Evolutionary conservation across 2,797 vertebrate genomes (phyloP).

Genomic region (Leontocebus nigricollis): DNA sequence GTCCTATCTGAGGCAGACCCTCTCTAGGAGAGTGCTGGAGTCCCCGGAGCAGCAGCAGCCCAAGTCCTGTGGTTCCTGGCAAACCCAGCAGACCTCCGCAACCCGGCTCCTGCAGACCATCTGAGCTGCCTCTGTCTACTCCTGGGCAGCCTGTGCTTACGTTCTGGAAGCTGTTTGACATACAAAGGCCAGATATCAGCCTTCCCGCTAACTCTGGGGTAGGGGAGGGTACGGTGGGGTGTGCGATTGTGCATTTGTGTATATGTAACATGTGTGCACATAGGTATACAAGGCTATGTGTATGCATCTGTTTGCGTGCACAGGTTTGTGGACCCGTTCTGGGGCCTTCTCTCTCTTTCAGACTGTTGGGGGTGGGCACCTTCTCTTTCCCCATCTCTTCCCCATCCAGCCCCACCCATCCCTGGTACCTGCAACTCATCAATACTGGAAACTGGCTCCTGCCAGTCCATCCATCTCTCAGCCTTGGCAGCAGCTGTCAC

Average conservation of each 20-base stretch:
- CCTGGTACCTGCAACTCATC: slow-evolving; percentile 13
- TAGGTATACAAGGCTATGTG: neutral
- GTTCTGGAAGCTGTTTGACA: slow-evolving; percentile 29
- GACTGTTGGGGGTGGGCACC: neutral
- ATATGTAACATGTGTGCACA: neutral
- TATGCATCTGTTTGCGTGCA: neutral
- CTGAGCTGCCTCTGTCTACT: neutral
- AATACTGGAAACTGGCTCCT: neutral
- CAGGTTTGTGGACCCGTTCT: neutral
- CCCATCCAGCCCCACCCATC: neutral
- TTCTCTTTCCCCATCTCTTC: neutral
- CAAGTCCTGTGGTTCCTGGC: neutral
- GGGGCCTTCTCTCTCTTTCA: neutral
- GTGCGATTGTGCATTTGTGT: neutral
- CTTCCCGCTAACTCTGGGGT: neutral
- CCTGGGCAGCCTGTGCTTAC: neutral
- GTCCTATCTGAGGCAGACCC: neutral
- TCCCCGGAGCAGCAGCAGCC: neutral
- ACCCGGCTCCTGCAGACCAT: neutral
- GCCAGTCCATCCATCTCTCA: neutral
- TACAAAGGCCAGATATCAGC: slow-evolving; percentile 25
- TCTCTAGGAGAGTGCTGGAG: neutral
- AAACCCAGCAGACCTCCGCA: neutral
- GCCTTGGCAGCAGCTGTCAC: slow-evolving; percentile 26
- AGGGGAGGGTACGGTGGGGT: neutral